A percentile compares a stretch with the other conserved stretches of the same genome.
phyloP scores from a whole-genome alignment of 2,113 vertebrate species.

The Pedionomus torquatus region DNA sequence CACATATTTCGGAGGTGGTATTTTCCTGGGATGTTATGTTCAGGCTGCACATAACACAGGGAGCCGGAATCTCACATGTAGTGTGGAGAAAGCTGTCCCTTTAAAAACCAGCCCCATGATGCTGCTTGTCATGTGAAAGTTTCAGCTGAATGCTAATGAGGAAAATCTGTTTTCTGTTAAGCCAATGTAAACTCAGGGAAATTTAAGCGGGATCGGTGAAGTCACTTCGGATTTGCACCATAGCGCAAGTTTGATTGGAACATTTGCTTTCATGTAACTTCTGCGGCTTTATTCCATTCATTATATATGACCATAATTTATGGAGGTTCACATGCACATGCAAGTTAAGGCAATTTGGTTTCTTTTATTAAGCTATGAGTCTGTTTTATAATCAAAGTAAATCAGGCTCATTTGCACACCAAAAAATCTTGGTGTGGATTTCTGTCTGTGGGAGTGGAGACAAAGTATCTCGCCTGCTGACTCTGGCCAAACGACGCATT shows the following conservation, averaged over 20 bases:
- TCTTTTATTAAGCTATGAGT: conserved; percentile 70
- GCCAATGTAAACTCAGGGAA: conserved; percentile 49
- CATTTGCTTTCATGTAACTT: conserved; percentile 63
- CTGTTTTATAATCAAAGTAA: conserved; percentile 70
- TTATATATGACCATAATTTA: conserved; percentile 62
- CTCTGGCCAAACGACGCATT: conserved; percentile 36
- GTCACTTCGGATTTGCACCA: conserved; percentile 55
- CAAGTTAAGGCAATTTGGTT: conserved; percentile 66
- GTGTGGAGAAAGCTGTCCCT: neutral
- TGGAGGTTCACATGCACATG: conserved; percentile 62
- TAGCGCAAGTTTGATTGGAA: conserved; percentile 40
- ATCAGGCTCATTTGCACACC: conserved; percentile 67
- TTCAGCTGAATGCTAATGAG: conserved; percentile 54
- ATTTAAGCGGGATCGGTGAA: conserved; percentile 24
- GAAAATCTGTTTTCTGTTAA: conserved; percentile 27
- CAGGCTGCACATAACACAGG: neutral
- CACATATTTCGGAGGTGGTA: neutral
- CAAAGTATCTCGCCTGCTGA: conserved; percentile 55
- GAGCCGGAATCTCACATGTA: neutral
- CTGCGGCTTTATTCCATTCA: conserved; percentile 51
- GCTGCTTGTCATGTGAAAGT: conserved; percentile 28
- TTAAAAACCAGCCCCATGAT: neutral
- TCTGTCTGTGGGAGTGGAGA: conserved; percentile 65
- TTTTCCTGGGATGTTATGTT: neutral
- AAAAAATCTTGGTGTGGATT: conserved; percentile 67